These are phyloP conservation scores for Brachyhypopomus gauderio DNA, from an alignment of 2,113 vertebrate genomes.

Conservation along the genomic window DNA sequence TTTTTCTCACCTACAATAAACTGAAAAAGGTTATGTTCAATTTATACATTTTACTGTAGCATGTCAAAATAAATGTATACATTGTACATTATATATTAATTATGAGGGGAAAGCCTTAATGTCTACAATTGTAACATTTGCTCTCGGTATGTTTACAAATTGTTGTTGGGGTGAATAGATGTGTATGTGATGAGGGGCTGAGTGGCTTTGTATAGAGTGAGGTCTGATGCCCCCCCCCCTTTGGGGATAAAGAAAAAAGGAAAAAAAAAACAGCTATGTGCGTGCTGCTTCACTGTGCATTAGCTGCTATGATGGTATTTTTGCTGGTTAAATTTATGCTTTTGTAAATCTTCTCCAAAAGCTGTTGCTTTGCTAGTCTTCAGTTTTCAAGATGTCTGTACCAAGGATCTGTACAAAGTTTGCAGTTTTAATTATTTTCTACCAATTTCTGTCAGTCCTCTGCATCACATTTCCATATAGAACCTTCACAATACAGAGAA, in stretches of 20 bases:
- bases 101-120: conserved; percentile 73
- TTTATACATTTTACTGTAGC: conserved; percentile 89
- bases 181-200: conserved; percentile 50
- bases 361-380: neutral
- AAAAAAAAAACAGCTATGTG: conserved; percentile 42
- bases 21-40: conserved; percentile 66
- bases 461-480: no score
- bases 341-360: no score
- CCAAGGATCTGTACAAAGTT: neutral
- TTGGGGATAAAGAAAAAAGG: conserved; percentile 35
- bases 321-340: neutral
- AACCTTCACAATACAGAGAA: no score
- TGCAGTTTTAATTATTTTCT: neutral
- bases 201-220: conserved; percentile 61
- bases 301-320: neutral
- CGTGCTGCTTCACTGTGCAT: conserved; percentile 9
- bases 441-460: no score
- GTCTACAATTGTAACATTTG: conserved; percentile 71
- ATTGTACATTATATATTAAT: conserved; percentile 72
- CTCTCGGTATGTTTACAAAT: conserved; percentile 67
- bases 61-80: conserved; percentile 96
- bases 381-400: neutral
- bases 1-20: conserved; percentile 50
- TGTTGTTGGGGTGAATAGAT: conserved; percentile 54
- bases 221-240: conserved; percentile 31